phyloP scores from a whole-genome alignment of 2,113 vertebrate genomes.

The Sinocyclocheilus anshuiensis region DNA sequence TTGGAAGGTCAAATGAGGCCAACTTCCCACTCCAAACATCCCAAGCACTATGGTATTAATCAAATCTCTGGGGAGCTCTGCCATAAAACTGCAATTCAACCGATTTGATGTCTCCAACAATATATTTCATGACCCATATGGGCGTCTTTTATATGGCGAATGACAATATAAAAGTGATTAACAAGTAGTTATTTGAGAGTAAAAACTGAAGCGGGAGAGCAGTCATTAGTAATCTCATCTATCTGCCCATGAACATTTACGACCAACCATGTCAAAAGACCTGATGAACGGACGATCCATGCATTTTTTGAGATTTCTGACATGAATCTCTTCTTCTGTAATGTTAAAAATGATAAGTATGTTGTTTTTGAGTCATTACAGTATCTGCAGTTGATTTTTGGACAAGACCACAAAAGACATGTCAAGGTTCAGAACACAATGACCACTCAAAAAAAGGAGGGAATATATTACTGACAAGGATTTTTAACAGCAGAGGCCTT shows the following conservation, averaged over 20 bases:
- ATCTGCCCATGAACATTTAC: constrained; percentile 51
- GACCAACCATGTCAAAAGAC: constrained; percentile 21
- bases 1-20: constrained; percentile 12
- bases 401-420: neutral
- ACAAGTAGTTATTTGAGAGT: constrained; percentile 59
- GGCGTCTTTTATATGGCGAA: constrained; percentile 58
- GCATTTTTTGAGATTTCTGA: neutral
- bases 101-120: constrained; percentile 61
- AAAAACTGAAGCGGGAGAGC: constrained; percentile 48
- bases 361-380: neutral
- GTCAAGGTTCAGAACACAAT: neutral
- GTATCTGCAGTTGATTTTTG: neutral
- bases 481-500: too few species aligned
- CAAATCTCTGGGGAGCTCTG: constrained; percentile 47
- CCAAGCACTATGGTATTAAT: constrained; percentile 56
- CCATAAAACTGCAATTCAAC: constrained; percentile 62
- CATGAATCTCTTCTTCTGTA: neutral
- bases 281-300: neutral
- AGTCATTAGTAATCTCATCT: constrained; percentile 53
- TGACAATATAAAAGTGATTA: constrained; percentile 66
- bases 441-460: neutral
- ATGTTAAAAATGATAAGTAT: neutral
- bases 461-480: neutral
- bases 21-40: constrained; percentile 6
- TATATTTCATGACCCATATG: constrained; percentile 66